phyloP scores from a whole-genome alignment of 92 coral and sea anemone genomes.

The Zoanthus sociatus region DNA sequence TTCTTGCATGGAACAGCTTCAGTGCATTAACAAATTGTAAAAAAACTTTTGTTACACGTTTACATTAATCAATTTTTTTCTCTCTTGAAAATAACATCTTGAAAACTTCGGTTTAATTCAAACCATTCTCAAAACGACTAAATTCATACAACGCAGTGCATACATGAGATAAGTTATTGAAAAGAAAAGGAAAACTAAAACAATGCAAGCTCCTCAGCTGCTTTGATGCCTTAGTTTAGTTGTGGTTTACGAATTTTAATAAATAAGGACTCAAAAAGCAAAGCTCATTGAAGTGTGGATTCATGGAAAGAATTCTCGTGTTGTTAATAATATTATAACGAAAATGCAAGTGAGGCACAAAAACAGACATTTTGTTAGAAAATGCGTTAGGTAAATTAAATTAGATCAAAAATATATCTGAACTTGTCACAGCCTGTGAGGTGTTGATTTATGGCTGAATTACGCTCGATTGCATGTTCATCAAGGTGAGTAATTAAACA shows the following conservation, averaged over 20 bases:
- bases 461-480: too few species aligned
- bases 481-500: constrained; percentile 9
- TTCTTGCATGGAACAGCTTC: too few species aligned
- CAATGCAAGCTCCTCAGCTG: constrained; percentile 8
- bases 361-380: too few species aligned
- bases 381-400: too few species aligned
- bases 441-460: too few species aligned
- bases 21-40: too few species aligned
- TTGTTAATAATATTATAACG: constrained; percentile 11
- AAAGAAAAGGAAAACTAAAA: neutral
- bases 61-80: too few species aligned
- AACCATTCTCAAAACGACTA: constrained; percentile 9
- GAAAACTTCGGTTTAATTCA: constrained; percentile 12
- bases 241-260: neutral
- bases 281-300: neutral
- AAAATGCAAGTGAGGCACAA: neutral
- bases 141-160: constrained; percentile 18
- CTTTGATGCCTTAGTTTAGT: neutral
- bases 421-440: too few species aligned
- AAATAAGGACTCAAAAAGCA: neutral
- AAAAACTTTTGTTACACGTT: too few species aligned
- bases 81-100: too few species aligned
- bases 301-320: constrained; percentile 22
- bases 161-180: neutral
- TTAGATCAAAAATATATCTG: too few species aligned